Evolutionary conservation across 2,113 vertebrate genomes (phyloP), one percentile per base, ranked within the genome.

Genomic region (Hylia prasina): DNA sequence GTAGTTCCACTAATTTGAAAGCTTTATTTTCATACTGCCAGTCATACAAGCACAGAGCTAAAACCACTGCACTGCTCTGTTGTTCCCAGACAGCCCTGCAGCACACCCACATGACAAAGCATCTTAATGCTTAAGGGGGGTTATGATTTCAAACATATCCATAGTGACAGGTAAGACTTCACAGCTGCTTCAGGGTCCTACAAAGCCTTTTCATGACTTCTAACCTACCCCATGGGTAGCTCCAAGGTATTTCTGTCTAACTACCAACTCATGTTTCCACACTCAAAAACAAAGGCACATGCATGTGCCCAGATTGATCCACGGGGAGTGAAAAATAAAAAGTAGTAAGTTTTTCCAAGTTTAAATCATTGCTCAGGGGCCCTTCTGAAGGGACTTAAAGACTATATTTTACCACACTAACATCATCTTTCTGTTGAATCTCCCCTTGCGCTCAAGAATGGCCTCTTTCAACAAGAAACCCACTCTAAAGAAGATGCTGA

Each of bases 271-370:
- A 35, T 33, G 44, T 3, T 44, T 75, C 20, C 65, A 71, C 18
- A 45, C 27, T 61, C 11, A 66, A 70, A 73, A 93, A 17, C 3
- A 27, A 35, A 53, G 76, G 30, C 33, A 64, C 6, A 81, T 69
- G 17, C 40, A 51, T 10, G 3, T 61, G 12, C 12, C 39, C 31
- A 56, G 31, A 81, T 33, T n/a, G 30, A 86, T 22, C 9, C 15
- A 44, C 0, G 19, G 20, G 14, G 12, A 9, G 1, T 2, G 9
- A 47, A n/a, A 35, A 76, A 60, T 37, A 57, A 20, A 45, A 4
- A 1, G 8, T 71, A 47, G 9, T 0, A 33, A 23, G 3, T 37
- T 78, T 48, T 87, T 81, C 14, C 24, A 80, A 44, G 15, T 61
- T 73, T 54, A 75, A 71, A 66, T 57, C 12, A 57, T 64, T 45